phyloP scores from a whole-genome alignment of 2,797 vertebrate species.

The Chelidonichthys spinosus region DNA sequence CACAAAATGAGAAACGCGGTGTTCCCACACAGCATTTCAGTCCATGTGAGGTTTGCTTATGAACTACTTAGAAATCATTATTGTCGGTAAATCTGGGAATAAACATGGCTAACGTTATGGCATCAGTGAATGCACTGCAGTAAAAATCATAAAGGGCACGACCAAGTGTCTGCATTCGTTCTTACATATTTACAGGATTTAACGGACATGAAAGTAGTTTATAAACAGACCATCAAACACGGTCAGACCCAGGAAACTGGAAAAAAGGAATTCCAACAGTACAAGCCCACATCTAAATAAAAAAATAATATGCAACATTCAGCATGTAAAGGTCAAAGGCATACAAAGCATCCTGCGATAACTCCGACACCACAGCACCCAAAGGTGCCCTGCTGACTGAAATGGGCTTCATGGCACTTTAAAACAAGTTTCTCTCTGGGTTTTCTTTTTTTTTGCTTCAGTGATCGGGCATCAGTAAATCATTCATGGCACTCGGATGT shows the following conservation, averaged over 20 bases:
- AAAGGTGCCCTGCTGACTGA: constrained; percentile 54
- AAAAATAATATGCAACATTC: constrained; percentile 60
- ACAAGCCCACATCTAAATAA: constrained; percentile 54
- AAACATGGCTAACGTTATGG: constrained; percentile 54
- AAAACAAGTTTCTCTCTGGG: constrained; percentile 47
- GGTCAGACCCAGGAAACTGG: constrained; percentile 42
- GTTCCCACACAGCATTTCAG: constrained; percentile 56
- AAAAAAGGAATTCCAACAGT: constrained; percentile 50
- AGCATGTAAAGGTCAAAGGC: constrained; percentile 69
- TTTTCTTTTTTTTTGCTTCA: constrained; percentile 56
- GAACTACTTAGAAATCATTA: constrained; percentile 52
- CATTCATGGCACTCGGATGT: constrained; percentile 59
- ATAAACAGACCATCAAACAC: constrained; percentile 62
- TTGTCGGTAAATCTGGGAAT: constrained; percentile 51
- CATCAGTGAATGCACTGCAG: constrained; percentile 55
- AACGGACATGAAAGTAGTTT: constrained; percentile 44
- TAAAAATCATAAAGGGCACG: constrained; percentile 51
- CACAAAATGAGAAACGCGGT: constrained; percentile 46
- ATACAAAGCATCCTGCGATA: constrained; percentile 68
- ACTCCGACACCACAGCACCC: constrained; percentile 47
- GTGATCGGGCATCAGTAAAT: constrained; percentile 68
- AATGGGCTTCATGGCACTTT: constrained; percentile 78
- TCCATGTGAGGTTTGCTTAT: constrained; percentile 68
- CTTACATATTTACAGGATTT: constrained; percentile 70
- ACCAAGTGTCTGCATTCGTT: constrained; percentile 49